Evolutionary conservation across 2,113 vertebrate genomes (phyloP).

Genomic region (Ivindomyrus marchei): DNA sequence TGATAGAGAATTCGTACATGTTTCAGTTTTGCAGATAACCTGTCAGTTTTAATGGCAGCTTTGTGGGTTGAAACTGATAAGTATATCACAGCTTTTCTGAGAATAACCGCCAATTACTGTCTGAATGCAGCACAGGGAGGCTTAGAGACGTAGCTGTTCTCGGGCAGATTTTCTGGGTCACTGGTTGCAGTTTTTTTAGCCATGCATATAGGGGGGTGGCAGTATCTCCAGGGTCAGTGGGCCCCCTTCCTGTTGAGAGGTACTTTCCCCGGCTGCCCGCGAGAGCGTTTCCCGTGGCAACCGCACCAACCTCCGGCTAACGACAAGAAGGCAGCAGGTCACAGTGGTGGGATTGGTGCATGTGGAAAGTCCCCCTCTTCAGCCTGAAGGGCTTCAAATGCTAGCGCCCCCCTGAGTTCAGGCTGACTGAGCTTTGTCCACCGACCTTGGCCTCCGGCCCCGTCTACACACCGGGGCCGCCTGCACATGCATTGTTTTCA

Average conservation of each 20-base stretch:
- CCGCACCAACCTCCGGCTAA: not conserved
- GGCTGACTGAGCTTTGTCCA: not conserved
- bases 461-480: not conserved
- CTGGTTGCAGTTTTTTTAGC: not conserved
- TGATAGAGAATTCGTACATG: not conserved
- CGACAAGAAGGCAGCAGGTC: not conserved
- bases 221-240: not conserved
- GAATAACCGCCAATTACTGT: not conserved
- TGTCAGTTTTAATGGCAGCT: not conserved
- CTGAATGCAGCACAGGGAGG: not conserved
- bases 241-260: not conserved
- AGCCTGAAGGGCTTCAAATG: not conserved
- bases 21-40: conserved; percentile 1
- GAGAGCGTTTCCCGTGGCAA: not conserved
- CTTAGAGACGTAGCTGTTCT: not conserved
- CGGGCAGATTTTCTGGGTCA: not conserved
- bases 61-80: not conserved
- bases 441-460: not conserved
- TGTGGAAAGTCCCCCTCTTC: not conserved
- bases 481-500: not conserved
- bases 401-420: not conserved
- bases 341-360: not conserved
- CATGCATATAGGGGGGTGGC: not conserved
- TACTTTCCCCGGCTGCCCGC: not conserved
- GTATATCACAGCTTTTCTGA: not conserved